Base-by-base conservation (phyloP, 2,888 invertebrate genomes). In the Elysia crispata region DNA sequence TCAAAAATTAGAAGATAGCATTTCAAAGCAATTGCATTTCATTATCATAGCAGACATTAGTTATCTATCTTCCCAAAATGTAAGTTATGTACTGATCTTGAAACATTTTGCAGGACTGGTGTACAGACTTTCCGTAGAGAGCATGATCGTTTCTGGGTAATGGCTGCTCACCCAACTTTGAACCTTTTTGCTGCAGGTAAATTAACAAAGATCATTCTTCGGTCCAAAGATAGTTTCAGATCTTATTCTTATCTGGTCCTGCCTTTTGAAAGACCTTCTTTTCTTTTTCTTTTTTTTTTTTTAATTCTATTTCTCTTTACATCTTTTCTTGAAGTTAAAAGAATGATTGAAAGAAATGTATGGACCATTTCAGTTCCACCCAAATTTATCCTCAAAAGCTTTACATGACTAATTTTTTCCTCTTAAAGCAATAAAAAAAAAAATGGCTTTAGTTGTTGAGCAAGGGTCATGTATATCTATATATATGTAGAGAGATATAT, bases 81-180 rank as follows among this genome's bases (percentile, higher is more conserved):
- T 72, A 41, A 57, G 18, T 77, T 77, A 15, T 31, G 31, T 6
- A 25, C 41, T 62, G 0, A 20, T 41, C 23, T 33, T n/a, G n/a
- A n/a, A n/a, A n/a, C n/a, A 13, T n/a, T n/a, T 3, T 31, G 0
- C 77, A 91, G 92, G 81, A 92, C 91, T 84, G 91, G 91, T 77
- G 89, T 92, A 49, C 90, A 92, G 85, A 91, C 91, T 30, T 92
- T 92, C 88, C 94, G 99, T 15, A 94, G 99, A 80, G 99, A 99
- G 90, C 96, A 98, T 90, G 99, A 99, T 90, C 94, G 99, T 80
- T 99, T 99, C 93, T 99, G 99, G 99, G 97, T 99, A 20, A 93
- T 99, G 84, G 95, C 97, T 0, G 95, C 97, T 0, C 99, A 99
- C 93, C 99, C 99, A 0, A 95, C 96, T 0, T 93, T 99, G 69